Evolutionary conservation across 2,888 invertebrate species (phyloP), one percentile per base, ranked within the genome.

Genomic region (Drosophila melanosoma): DNA sequence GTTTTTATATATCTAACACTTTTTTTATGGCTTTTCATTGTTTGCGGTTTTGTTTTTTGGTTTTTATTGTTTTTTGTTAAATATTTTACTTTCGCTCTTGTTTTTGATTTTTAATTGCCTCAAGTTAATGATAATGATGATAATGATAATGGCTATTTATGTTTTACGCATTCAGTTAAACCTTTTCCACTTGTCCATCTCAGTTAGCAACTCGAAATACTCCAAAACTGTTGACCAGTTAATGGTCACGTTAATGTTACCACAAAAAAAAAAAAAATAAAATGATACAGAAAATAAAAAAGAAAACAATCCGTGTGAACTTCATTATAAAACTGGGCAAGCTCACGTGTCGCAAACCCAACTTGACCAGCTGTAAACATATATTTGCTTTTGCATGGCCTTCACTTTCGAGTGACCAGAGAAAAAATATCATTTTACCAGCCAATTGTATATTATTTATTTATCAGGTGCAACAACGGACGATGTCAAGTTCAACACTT

Each of bases 61-160:
- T 32, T 4, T 4, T 58, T 58, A 10, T 29, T 52, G 63, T 48
- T 53, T 56, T 70, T 42, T 71, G 81, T 69, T 77, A 78, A 83
- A 66, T 76, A 62, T 70, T 87, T 83, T 69, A 87, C 83, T 83
- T 83, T 83, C 83, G 87, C 88, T 82, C 72, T 69, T 54, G 51
- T 74, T 45, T 20, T 45, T 45, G 15, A 29, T 45, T 81, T 81
- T 88, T 84, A 88, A 84, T 88, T 83, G 79, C 81, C 58, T 68
- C 57, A 58, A 63, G 61, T 49, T 69, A 69, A 71, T 69, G 64
- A 66, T 77, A 48, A 77, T 76, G 38, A 58, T 64, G 71, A 60
- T 72, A 62, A 82, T 69, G 77, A 64, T 74, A 58, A 78, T 74
- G 58, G 51, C 40, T 33, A 58, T 62, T 70, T 56, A 56, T 45